These are phyloP conservation scores for Euproctis similis DNA, from an alignment of 2,888 invertebrate genomes.

Conservation along the genomic window DNA sequence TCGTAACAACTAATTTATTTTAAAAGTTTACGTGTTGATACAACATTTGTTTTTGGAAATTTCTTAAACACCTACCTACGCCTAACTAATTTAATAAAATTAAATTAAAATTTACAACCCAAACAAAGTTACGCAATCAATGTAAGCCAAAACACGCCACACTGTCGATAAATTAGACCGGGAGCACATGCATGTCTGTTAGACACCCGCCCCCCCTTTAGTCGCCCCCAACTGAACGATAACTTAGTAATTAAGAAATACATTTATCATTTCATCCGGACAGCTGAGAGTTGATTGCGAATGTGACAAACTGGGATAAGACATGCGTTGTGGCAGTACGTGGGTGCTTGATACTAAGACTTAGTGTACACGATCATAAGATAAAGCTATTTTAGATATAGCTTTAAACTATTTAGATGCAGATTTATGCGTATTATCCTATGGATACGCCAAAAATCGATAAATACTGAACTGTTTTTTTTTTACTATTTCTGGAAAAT, in stretches of 20 bases:
- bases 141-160: slow-evolving; percentile 34
- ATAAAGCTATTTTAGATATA: background rate
- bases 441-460: no score
- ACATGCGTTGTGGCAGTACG: slow-evolving; percentile 54
- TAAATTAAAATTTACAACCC: no score
- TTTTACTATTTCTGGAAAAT: no score
- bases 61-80: no score
- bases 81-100: no score
- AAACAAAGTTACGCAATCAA: slow-evolving; percentile 31
- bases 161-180: slow-evolving; percentile 67
- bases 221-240: slow-evolving; percentile 49
- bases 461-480: no score
- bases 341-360: slow-evolving; percentile 42
- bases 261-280: slow-evolving; percentile 70
- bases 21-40: no score
- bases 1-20: no score
- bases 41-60: no score
- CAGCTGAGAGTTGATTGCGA: slow-evolving; percentile 51
- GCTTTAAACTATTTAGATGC: no score
- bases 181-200: slow-evolving; percentile 68
- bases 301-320: slow-evolving; percentile 63
- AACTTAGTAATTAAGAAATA: slow-evolving; percentile 72
- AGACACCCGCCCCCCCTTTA: no score
- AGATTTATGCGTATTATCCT: no score
- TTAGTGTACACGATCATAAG: background rate